Base-by-base conservation (phyloP, 1,140 invertebrate genomes). In the Drosophila insularis region DNA sequence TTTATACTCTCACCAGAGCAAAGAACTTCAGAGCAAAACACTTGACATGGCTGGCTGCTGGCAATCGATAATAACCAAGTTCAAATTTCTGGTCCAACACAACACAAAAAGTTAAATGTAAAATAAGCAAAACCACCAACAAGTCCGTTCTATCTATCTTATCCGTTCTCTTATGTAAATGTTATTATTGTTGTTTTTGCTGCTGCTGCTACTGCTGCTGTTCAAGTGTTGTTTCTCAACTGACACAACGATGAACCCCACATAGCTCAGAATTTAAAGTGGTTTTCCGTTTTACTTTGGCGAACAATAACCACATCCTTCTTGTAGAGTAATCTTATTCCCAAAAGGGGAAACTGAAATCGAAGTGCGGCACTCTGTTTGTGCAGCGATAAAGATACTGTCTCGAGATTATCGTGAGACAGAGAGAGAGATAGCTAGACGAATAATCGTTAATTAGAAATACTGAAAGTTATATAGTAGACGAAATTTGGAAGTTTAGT, bases 31-130 rank as follows among this genome's bases (percentile, higher is more conserved):
- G 67, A 50, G 67, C 66, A 66, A 87, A 81, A 80, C 65, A 87
- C 80, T 89, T 89, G 84, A 89, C 84, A 82, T 80, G 32, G 2
- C 32, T 11, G 77, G 73, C 17, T 50, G 13, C 43, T 37, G 35
- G 35, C 43, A 87, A 87, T 87, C 84, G 77, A 87, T 87, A 87
- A 89, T 72, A 50, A 50, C 43, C 43, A 80, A 82, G 73, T 84
- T 89, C 63, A 80, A 63, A 71, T 81, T 75, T 70, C 70, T 62
- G 50, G 43, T 13, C 35, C 10, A 37, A 13, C 35, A 4, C 10
- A 37, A 35, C 27, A 84, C 69, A 78, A 85, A 63, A 67, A 71
- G 68, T 27, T 35, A 66, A 73, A 27, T 74, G 64, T 67, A 40
- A 17, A 19, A 53, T 3, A 13, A 19, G 19, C 10, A 14, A 37